Conservation (phyloP, 1,140 invertebrate species). For the Bombus turneri region DNA sequence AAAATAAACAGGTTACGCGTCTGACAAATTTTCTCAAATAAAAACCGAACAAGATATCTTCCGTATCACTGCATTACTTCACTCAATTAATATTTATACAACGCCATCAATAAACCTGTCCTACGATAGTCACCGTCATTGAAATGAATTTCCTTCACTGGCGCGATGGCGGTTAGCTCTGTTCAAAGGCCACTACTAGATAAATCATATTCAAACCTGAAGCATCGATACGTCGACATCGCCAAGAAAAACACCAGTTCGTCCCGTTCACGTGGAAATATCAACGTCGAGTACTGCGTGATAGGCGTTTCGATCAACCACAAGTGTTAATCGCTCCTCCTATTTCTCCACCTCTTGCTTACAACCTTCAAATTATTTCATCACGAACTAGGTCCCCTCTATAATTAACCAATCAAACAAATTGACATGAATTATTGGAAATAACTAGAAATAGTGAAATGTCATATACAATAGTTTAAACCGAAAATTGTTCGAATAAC, state of each 20-base stretch:
- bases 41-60: neutral
- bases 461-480: too few relatives aligned
- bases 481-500: too few relatives aligned
- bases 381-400: neutral
- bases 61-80: neutral
- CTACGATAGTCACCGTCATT: neutral
- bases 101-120: neutral
- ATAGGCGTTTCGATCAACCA: conserved; percentile 14
- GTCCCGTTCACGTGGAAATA: conserved; percentile 8
- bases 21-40: neutral
- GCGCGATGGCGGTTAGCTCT: neutral
- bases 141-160: neutral
- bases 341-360: conserved; percentile 5
- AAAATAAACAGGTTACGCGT: neutral
- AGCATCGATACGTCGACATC: neutral
- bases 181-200: neutral
- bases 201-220: neutral
- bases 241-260: neutral
- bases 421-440: neutral
- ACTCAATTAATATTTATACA: neutral
- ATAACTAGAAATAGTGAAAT: neutral
- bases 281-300: neutral
- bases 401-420: neutral
- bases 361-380: neutral
- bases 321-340: neutral